Conservation (phyloP, 92 coral and sea anemone species). For the Palythoa grandis region DNA sequence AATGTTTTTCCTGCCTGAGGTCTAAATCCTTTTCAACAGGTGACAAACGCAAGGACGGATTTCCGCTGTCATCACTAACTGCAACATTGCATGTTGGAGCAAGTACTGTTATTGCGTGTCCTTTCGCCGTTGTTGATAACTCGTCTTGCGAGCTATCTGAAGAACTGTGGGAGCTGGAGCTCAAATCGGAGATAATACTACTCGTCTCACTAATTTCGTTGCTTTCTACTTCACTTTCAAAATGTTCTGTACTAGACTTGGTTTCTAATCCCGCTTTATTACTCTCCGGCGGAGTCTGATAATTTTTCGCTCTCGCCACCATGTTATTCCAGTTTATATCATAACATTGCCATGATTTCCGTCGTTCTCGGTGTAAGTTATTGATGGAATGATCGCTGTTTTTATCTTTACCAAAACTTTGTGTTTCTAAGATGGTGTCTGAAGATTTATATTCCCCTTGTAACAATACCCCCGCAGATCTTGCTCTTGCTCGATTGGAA, state of each 20-base stretch:
- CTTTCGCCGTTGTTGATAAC: neutral
- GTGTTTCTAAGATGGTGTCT: neutral
- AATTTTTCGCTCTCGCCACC: conserved; percentile 18
- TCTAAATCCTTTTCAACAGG: neutral
- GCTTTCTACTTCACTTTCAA: conserved; percentile 45
- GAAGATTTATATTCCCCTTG: neutral
- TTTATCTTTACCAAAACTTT: neutral
- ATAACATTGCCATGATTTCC: conserved; percentile 40
- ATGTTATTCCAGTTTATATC: conserved; percentile 29
- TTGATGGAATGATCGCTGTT: neutral
- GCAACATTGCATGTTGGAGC: neutral
- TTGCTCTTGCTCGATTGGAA: neutral
- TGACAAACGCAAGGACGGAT: conserved; percentile 11
- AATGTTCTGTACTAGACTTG: neutral
- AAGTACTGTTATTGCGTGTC: neutral
- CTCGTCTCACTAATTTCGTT: conserved; percentile 52
- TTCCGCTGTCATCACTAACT: neutral
- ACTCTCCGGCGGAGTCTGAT: conserved; percentile 14
- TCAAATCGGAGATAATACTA: conserved; percentile 58
- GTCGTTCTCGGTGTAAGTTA: conserved; percentile 12
- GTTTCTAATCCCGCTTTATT: neutral
- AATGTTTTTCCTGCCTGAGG: neutral
- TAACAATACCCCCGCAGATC: neutral
- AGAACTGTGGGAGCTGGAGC: conserved; percentile 60
- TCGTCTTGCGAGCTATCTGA: conserved; percentile 50